phyloP scores from a whole-genome alignment of 2,113 vertebrate genomes.

The Epinephelus lanceolatus region DNA sequence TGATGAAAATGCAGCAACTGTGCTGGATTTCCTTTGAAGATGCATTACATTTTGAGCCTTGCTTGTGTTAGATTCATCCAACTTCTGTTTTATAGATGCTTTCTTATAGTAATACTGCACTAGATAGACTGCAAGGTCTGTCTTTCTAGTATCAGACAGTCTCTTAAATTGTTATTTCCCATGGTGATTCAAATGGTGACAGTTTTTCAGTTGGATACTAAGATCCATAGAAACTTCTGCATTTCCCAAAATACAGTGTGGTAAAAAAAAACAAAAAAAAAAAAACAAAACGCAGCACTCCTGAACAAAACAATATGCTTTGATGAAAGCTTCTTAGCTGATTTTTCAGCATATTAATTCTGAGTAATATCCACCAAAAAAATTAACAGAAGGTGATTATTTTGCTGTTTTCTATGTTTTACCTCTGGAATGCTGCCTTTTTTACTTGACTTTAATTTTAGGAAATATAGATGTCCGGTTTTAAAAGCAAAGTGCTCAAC shows the following conservation, averaged over 20 bases:
- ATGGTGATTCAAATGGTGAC: neutral
- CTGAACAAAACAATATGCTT: neutral
- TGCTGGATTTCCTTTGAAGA: slow-evolving; percentile 5
- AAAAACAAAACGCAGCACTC: neutral
- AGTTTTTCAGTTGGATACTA: neutral
- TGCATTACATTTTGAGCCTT: slow-evolving; percentile 23
- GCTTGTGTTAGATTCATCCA: slow-evolving; percentile 42
- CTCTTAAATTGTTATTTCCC: neutral
- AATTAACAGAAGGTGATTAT: too few relatives aligned
- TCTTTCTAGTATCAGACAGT: too few relatives aligned
- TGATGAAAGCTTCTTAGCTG: too few relatives aligned
- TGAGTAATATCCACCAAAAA: too few relatives aligned
- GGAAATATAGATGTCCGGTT: neutral
- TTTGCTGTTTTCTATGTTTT: too few relatives aligned
- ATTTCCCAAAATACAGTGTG: neutral
- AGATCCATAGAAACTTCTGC: neutral
- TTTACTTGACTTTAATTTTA: neutral
- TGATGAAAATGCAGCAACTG: slow-evolving; percentile 11
- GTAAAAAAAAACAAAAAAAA: too few relatives aligned
- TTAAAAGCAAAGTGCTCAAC: neutral
- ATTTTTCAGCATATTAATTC: too few relatives aligned
- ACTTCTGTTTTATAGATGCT: slow-evolving; percentile 24
- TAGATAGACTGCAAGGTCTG: neutral
- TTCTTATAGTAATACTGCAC: neutral
- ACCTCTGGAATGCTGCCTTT: neutral